These are phyloP conservation scores for Hemibates koningsi DNA, from an alignment of 2,113 vertebrate genomes.

Conservation along the genomic window DNA sequence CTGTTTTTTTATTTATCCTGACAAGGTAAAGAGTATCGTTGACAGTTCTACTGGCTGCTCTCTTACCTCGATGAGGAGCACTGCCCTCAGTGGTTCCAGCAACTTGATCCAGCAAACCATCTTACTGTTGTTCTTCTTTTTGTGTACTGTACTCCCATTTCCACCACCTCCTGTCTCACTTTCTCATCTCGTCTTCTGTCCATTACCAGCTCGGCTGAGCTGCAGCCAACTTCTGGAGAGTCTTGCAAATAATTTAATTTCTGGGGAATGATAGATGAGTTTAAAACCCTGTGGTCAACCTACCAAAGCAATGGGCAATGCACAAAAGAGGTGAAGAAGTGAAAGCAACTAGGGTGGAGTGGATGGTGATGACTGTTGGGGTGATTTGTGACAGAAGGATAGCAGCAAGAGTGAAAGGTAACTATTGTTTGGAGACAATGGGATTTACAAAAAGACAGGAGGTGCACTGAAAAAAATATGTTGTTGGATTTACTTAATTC, in stretches of 20 bases:
- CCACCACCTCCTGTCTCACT: not conserved
- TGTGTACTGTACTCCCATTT: fast-evolving
- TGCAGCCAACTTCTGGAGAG: not conserved
- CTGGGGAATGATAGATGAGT: not conserved
- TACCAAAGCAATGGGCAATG: not conserved
- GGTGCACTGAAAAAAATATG: too few relatives aligned
- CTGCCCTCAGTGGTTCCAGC: not conserved
- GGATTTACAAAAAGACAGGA: not conserved
- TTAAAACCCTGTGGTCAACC: not conserved
- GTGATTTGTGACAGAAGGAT: not conserved
- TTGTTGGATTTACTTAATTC: too few relatives aligned
- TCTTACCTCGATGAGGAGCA: not conserved
- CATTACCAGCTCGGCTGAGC: not conserved
- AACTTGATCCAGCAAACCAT: not conserved
- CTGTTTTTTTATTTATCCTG: not conserved
- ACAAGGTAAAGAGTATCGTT: not conserved
- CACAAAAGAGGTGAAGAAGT: not conserved
- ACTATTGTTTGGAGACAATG: not conserved
- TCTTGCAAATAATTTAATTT: not conserved
- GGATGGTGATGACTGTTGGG: not conserved
- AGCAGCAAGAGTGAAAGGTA: not conserved
- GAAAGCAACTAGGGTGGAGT: not conserved
- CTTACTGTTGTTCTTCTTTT: not conserved
- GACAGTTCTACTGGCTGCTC: not conserved
- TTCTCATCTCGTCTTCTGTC: not conserved